A percentile compares a stretch with the other conserved stretches of the same genome.
These are phyloP conservation scores for Eretmochelys imbricata DNA, from an alignment of 2,113 vertebrate species.

Conservation along the genomic window DNA sequence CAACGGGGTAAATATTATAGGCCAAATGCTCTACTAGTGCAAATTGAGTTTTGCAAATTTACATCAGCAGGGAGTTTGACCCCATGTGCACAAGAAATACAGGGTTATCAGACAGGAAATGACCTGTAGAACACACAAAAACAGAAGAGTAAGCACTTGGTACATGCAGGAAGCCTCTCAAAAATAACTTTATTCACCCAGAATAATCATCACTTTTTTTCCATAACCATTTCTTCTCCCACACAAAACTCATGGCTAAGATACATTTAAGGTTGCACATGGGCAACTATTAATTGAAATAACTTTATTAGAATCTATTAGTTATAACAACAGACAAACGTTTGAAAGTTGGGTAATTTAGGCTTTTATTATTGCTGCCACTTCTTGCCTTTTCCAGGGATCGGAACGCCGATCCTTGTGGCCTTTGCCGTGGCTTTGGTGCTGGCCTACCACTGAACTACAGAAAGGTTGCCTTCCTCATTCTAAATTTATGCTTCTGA, in stretches of 20 bases:
- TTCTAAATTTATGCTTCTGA: not conserved
- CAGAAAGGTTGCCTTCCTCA: accelerated
- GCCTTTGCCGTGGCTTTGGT: not conserved
- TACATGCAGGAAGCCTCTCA: not conserved
- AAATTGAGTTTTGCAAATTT: not conserved
- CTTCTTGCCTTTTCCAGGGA: accelerated
- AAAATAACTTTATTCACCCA: not conserved
- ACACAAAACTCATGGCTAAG: not conserved
- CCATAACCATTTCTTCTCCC: not conserved
- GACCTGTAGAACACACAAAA: no score
- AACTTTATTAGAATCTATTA: not conserved
- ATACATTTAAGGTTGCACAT: not conserved
- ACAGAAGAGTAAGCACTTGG: not conserved
- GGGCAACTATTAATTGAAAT: not conserved
- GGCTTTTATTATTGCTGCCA: not conserved
- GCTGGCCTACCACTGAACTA: not conserved
- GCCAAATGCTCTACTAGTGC: not conserved
- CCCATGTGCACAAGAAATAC: no score
- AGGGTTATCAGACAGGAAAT: no score
- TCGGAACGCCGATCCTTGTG: not conserved
- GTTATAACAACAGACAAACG: not conserved
- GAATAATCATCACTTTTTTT: not conserved
- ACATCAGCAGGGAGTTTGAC: no score
- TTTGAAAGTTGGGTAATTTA: accelerated
- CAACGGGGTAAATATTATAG: not conserved